Base-by-base conservation (phyloP, 2,888 invertebrate species). In the Clitarchus hookeri region DNA sequence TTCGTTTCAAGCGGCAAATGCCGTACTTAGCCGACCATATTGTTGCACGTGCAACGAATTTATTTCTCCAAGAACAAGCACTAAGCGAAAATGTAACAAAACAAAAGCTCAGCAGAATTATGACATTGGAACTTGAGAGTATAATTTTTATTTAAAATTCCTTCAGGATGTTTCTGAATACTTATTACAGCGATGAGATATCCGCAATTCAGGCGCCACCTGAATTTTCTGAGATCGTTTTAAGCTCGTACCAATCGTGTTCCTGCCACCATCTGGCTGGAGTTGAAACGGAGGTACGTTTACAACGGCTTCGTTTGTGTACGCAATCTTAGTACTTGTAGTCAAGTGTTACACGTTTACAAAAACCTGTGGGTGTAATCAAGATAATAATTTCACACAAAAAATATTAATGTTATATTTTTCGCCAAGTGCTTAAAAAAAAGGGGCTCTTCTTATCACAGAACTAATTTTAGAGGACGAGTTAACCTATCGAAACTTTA, bases 41-140 rank as follows among this genome's bases (percentile, higher is more conserved):
- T 65, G 65, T 65, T 65, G 65, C n/a, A 23, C 65, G 16, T 23
- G n/a, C n/a, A 65, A 65, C n/a, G 1, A 19, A 65, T 65, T 65
- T 65, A 65, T 65, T 65, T 65, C 65, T 65, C 65, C 65, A 65
- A 65, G 65, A 65, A 65, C 65, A 65, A 65, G 23, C 65, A 65
- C n/a, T 0, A n/a, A 65, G 8, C n/a, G 65, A 65, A 65, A 65
- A n/a, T 65, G 11, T 65, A 65, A 65, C 65, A n/a, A 65, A 65
- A 65, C 65, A 65, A 65, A 65, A 65, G 65, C 65, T 65, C 16
- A n/a, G 19, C 65, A n/a, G 65, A 65, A 65, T 16, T 23, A 65
- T 65, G 65, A 23, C 65, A 65, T 65, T 65, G 19, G 65, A 65
- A 23, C 65, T 65, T 0, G 65, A n/a, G 65, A 65, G 53, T 8